phyloP scores from a whole-genome alignment of 2,888 invertebrate species.

The Lathronympha strigana region DNA sequence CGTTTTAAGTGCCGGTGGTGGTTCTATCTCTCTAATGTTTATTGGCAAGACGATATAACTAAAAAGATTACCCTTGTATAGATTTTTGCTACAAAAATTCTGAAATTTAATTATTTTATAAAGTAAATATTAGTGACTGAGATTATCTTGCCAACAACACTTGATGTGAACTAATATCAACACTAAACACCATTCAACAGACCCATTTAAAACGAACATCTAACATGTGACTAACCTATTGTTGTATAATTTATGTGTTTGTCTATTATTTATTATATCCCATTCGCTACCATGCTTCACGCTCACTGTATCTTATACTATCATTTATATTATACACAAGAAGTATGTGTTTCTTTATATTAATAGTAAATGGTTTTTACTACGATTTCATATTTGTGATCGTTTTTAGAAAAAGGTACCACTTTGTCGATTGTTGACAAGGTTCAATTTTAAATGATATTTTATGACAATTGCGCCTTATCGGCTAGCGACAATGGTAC shows the following conservation, averaged over 20 bases:
- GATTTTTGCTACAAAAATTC: too few relatives aligned
- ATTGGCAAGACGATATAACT: neutral
- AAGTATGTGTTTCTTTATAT: constrained; percentile 20
- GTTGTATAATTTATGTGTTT: constrained; percentile 30
- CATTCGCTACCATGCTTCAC: constrained; percentile 35
- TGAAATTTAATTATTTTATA: too few relatives aligned
- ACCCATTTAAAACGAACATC: constrained; percentile 12
- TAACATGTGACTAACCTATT: constrained; percentile 24
- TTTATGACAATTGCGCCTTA: too few relatives aligned
- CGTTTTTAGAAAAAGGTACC: too few relatives aligned
- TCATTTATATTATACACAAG: constrained; percentile 12
- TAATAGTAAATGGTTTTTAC: neutral
- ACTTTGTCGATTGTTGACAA: too few relatives aligned
- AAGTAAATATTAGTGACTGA: too few relatives aligned
- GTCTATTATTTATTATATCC: constrained; percentile 34
- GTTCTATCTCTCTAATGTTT: neutral
- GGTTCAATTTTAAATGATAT: too few relatives aligned
- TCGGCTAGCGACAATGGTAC: too few relatives aligned
- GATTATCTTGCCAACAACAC: constrained; percentile 8
- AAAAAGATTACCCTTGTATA: too few relatives aligned
- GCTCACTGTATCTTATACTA: constrained; percentile 32
- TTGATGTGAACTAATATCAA: constrained; percentile 22
- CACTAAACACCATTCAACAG: constrained; percentile 24
- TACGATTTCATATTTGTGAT: neutral
- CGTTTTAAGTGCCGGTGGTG: constrained; percentile 1